Evolutionary conservation across 2,888 invertebrate genomes (phyloP).

Genomic region (Alentia gelatinosa): DNA sequence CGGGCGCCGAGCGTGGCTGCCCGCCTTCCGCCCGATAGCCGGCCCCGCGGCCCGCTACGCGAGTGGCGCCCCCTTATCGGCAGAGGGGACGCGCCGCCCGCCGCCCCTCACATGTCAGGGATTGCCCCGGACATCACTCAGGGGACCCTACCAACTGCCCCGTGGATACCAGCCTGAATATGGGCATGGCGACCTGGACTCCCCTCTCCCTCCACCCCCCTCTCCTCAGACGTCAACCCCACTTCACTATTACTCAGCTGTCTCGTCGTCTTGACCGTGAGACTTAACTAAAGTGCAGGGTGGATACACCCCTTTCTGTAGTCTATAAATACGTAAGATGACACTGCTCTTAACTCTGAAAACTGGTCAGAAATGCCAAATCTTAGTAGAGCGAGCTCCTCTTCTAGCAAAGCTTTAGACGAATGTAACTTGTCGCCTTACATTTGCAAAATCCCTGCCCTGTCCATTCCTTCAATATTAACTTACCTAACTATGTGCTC

Average conservation of each 20-base stretch:
- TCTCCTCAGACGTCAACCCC: not conserved
- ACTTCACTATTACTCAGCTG: not conserved
- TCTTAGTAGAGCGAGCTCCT: no score
- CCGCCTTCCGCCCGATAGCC: constrained; percentile 36
- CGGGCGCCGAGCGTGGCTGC: not conserved
- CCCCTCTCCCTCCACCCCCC: not conserved
- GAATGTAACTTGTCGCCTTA: no score
- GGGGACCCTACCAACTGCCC: constrained; percentile 5
- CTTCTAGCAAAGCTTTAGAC: no score
- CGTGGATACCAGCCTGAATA: constrained; percentile 20
- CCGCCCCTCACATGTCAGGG: constrained; percentile 31
- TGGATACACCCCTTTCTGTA: no score
- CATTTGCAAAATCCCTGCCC: no score
- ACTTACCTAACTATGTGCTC: no score
- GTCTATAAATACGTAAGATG: no score
- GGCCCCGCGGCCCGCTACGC: not conserved
- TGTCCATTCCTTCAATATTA: no score
- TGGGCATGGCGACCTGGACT: not conserved
- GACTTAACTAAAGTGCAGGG: no score
- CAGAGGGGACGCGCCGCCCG: not conserved
- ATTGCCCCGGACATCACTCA: constrained; percentile 23
- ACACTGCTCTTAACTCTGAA: no score
- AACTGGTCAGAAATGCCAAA: no score
- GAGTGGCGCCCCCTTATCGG: not conserved
- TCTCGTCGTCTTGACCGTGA: not conserved